A percentile compares a stretch with the other conserved stretches of the same genome.
Conservation (phyloP, 2,113 vertebrate species). For the Crocuta crocuta region DNA sequence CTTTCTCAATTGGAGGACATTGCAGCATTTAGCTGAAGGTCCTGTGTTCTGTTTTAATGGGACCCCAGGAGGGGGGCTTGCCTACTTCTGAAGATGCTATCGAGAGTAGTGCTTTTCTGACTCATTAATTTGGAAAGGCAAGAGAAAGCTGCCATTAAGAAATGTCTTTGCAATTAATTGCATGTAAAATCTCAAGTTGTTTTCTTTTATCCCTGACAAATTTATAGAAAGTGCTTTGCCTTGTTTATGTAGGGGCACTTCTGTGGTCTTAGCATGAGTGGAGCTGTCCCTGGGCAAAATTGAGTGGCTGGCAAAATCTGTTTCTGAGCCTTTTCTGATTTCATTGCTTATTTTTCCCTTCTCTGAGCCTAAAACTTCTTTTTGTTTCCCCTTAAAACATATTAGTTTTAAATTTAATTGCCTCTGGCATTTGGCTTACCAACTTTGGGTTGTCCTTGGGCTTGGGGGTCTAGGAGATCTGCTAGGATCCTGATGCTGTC, state of each 20-base stretch:
- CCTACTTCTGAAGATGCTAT: constrained; percentile 62
- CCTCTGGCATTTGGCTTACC: not conserved
- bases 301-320: not conserved
- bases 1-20: constrained; percentile 62
- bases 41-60: constrained; percentile 48
- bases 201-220: not conserved
- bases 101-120: constrained; percentile 74
- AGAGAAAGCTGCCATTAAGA: constrained; percentile 68
- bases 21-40: constrained; percentile 48
- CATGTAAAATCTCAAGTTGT: constrained; percentile 64
- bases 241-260: not conserved
- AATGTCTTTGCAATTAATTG: constrained; percentile 76
- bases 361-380: not conserved
- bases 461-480: not conserved
- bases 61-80: constrained; percentile 48
- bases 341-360: not conserved
- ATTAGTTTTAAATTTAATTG: not conserved
- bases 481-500: not conserved
- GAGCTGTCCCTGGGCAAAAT: not conserved
- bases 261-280: not conserved
- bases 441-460: not conserved
- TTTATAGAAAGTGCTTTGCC: constrained; percentile 21
- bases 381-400: not conserved
- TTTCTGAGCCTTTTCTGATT: not conserved
- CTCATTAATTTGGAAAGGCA: constrained; percentile 76